A percentile compares a stretch with the other conserved stretches of the same genome.
These are phyloP conservation scores for Hermatobates lingyangjiaoensis DNA, from an alignment of 1,140 invertebrate genomes.

Conservation along the genomic window DNA sequence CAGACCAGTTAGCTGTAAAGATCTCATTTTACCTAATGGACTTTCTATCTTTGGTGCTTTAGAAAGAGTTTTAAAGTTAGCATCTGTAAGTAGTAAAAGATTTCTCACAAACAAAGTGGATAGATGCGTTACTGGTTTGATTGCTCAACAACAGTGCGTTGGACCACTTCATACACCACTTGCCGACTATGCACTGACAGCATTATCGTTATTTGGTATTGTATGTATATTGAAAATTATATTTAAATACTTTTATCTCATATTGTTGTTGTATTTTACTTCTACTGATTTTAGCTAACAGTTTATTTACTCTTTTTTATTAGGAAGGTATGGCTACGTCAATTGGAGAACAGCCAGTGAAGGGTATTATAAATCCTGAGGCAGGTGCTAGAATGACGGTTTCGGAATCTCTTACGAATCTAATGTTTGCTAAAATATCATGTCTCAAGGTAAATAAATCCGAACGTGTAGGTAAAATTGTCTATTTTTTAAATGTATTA, in stretches of 20 bases:
- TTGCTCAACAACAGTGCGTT: conserved; percentile 95
- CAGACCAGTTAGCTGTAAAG: conserved; percentile 17
- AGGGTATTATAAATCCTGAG: conserved; percentile 60
- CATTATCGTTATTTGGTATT: conserved; percentile 44
- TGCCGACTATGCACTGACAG: conserved; percentile 84
- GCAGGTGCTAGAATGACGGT: conserved; percentile 85
- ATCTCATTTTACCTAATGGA: conserved; percentile 28
- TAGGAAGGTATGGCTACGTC: conserved; percentile 75
- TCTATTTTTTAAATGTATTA: conserved; percentile 2
- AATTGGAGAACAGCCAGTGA: conserved; percentile 92
- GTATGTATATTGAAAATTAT: not conserved
- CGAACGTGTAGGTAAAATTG: too few species aligned
- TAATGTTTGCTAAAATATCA: conserved; percentile 81
- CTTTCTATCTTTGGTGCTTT: conserved; percentile 38
- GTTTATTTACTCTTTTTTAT: conserved; percentile 10
- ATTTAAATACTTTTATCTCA: not conserved
- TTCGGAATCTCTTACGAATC: conserved; percentile 83
- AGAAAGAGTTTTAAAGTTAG: conserved; percentile 63
- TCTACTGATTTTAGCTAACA: not conserved
- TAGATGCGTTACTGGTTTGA: conserved; percentile 83
- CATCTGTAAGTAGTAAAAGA: conserved; percentile 83
- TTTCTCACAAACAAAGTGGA: conserved; percentile 92
- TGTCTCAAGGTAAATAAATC: conserved; percentile 46
- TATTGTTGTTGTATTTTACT: not conserved
- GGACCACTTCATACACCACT: conserved; percentile 88